Percentiles rank a stretch among this genome's conserved stretches.
Conservation (phyloP, 2,113 vertebrate genomes). For the Colaptes auratus region DNA sequence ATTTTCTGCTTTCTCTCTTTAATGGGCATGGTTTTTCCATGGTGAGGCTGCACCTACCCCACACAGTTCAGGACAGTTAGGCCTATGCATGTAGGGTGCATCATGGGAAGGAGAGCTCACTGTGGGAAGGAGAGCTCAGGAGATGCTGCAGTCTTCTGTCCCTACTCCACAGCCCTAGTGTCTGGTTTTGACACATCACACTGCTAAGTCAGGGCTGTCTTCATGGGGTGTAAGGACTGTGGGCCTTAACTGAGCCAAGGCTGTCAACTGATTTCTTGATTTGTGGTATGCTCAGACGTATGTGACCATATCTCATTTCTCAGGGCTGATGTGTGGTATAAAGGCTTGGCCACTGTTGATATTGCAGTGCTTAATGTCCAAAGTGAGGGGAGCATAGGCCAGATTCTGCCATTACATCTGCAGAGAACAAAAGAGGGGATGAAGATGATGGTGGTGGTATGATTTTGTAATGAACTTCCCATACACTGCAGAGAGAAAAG, state of each 20-base stretch:
- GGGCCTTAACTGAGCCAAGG: background rate
- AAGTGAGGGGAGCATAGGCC: background rate
- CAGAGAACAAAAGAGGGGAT: background rate
- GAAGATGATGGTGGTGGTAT: background rate
- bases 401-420: background rate
- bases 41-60: background rate
- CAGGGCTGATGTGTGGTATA: accelerated
- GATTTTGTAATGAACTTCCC: background rate
- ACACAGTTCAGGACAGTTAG: accelerated
- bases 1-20: background rate
- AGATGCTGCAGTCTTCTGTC: background rate
- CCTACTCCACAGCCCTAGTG: accelerated
- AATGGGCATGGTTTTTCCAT: background rate
- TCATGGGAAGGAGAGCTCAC: background rate
- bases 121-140: background rate
- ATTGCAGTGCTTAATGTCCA: background rate
- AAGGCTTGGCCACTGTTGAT: background rate
- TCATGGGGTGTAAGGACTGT: accelerated
- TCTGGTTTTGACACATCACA: background rate
- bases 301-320: background rate
- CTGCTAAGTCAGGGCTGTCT: accelerated
- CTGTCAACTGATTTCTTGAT: background rate
- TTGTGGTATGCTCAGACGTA: background rate
- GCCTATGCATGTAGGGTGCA: background rate
- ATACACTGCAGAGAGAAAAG: background rate